Evolutionary conservation across 64 coral and sea anemone species (phyloP), one percentile per base, ranked within the genome.

Genomic region (Platygyra sinensis): DNA sequence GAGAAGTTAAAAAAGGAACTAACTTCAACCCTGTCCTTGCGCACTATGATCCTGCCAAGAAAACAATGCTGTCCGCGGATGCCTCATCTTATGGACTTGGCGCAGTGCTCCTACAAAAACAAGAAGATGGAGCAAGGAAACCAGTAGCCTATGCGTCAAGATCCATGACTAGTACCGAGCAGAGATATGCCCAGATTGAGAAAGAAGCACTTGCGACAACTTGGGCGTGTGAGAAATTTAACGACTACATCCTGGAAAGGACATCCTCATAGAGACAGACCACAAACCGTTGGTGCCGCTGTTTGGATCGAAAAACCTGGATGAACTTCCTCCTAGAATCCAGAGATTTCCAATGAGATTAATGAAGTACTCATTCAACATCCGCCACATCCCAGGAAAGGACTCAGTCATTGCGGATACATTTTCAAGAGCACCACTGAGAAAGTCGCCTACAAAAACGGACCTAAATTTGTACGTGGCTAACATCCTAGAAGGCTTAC

Each of bases 231-330:
- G 61, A 89, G 30, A 79, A 80, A 22, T 72, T 89, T 30, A 52
- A 79, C n/a, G n/a, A n/a, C 14, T 82, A 63, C n/a, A 82, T 82
- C 79, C 79, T 82, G 27, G 79, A n/a, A 82, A 82, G 62, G 57
- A 63, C 5, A 80, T 80, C 52, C 54, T 82, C 9, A 77, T 78
- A 24, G 72, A 88, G 20, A 88, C 72, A 19, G 39, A 76, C 42
- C 86, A 88, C 19, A 61, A 75, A 59, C 72, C 62, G 27, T 36
- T 87, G 5, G 20, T 87, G 7, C 13, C 42, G 18, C 83, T 87
- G 10, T 73, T 87, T 67, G 64, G 36, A 2, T 54, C 33, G 8
- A 73, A 87, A 16, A 87, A 17, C 67, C 20, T 87, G 38, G 64
- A 72, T 87, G 83, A 86, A 86, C 83, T 72, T 16, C 67, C 63